These are phyloP conservation scores for Tympanuchus pallidicinctus DNA, from an alignment of 2,113 vertebrate species.

Conservation along the genomic window DNA sequence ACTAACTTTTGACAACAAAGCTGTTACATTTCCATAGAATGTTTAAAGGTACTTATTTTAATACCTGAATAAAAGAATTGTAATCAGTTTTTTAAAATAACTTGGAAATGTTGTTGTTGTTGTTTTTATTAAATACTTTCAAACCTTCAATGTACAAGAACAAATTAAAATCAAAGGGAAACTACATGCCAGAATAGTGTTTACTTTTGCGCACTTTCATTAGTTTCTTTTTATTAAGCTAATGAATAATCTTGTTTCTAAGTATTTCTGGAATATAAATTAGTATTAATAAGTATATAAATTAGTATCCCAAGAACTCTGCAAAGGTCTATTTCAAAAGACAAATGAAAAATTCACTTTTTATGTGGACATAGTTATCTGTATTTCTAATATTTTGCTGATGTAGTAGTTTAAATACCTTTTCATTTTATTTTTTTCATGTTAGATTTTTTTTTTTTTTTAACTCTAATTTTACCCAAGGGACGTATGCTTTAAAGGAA, in stretches of 20 bases:
- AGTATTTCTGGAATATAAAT: background rate
- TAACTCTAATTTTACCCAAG: background rate
- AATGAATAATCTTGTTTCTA: background rate
- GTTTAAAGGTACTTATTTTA: background rate
- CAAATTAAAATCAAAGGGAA: background rate
- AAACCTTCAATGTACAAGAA: background rate
- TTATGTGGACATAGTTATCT: background rate
- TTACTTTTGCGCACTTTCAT: background rate
- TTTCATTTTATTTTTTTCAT: background rate
- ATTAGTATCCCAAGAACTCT: background rate
- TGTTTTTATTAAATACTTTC: background rate
- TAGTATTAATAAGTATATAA: background rate
- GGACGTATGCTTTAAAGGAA: background rate
- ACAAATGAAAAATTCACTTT: background rate
- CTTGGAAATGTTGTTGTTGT: background rate
- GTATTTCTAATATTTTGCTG: background rate
- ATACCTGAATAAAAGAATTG: background rate
- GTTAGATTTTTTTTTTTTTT: background rate
- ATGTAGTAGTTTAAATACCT: background rate
- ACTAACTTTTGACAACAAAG: background rate
- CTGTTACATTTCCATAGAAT: background rate
- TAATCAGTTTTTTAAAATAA: rapidly evolving
- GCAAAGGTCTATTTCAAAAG: background rate
- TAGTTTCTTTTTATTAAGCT: background rate
- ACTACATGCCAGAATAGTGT: background rate